Conservation (phyloP, 2,888 invertebrate species). For the Apotomis capreana region DNA sequence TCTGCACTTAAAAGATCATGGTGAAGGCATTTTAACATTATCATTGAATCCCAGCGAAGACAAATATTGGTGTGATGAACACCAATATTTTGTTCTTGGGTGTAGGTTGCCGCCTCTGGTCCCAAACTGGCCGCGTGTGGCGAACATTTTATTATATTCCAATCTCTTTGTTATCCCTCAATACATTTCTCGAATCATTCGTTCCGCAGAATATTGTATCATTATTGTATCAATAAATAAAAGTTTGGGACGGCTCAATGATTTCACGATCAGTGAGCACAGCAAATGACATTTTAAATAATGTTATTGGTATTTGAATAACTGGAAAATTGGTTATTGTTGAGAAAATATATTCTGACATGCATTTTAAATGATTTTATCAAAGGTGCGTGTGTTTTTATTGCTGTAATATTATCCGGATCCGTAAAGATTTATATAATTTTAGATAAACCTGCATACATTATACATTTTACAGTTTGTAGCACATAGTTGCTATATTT, state of each 20-base stretch:
- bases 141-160: conserved; percentile 19
- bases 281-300: conserved; percentile 20
- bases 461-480: too few species aligned
- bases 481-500: too few species aligned
- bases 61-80: too few species aligned
- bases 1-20: too few species aligned
- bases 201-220: conserved; percentile 14
- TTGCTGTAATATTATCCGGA: too few species aligned
- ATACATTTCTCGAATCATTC: conserved; percentile 18
- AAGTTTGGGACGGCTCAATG: conserved; percentile 12
- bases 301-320: neutral
- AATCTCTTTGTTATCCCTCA: conserved; percentile 21
- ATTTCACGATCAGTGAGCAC: conserved; percentile 2
- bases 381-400: too few species aligned
- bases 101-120: neutral
- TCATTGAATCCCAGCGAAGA: too few species aligned
- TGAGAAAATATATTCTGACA: conserved; percentile 3
- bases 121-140: conserved; percentile 1
- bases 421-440: too few species aligned
- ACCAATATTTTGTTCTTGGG: too few species aligned
- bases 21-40: too few species aligned
- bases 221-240: neutral
- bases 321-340: conserved; percentile 14
- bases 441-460: too few species aligned
- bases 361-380: neutral